Evolutionary conservation across 2,888 invertebrate species (phyloP), one percentile per base, ranked within the genome.

Genomic region (Drosophila cognata): DNA sequence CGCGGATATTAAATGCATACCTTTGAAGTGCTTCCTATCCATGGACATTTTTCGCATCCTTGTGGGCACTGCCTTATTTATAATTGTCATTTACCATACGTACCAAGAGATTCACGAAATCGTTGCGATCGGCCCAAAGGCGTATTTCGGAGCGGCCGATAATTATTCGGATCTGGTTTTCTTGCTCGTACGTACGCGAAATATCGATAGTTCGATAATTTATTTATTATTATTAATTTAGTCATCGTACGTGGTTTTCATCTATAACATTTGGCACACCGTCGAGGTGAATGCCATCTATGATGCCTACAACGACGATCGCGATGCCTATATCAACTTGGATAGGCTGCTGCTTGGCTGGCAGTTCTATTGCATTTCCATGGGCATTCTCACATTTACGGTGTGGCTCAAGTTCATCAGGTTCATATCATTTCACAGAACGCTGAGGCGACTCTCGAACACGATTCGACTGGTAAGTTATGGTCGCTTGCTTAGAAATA

Each of bases 381-480:
- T 66, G 11, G 73, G 53, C 0, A 1, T 43, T 16, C 21, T 77
- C 6, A 10, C n/a, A 7, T 46, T 35, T 25, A 0, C 2, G 1
- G 18, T 31, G 0, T 76, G 76, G 79, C 28, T 67, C 0, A 76
- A 73, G 43, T 1, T 41, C 0, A 4, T 73, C 1, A 11, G 73
- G n/a, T 78, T 63, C 13, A 2, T 78, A 0, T 46, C 67, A 0
- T 78, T 76, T 18, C 76, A 78, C 36, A 25, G 68, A 4, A 29
- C 74, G 0, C 41, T 67, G 3, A 52, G 21, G 21, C 48, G 36
- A 5, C 21, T 76, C 6, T 1, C 36, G 18, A n/a, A n/a, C 0
- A 35, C 50, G 0, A 2, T 68, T 8, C 0, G 8, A 21, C 2
- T n/a, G 73, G 76, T 76, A 53, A 63, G 41, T 13, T 46, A 21